These are phyloP conservation scores for Glaucomys volans DNA, from an alignment of 2,113 vertebrate species.

Conservation along the genomic window DNA sequence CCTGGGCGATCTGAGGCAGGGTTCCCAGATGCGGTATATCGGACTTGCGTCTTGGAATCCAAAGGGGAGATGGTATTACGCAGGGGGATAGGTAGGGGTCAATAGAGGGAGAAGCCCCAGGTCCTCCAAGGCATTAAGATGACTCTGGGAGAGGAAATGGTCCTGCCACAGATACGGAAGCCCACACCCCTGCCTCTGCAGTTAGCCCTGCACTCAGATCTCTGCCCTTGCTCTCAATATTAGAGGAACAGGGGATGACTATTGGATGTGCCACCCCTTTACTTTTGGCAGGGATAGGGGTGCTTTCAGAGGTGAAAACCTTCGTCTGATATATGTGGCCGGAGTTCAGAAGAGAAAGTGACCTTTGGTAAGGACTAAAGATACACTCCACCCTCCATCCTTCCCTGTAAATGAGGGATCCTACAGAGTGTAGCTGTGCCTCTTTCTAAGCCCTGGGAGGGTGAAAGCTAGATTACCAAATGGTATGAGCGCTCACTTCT, in stretches of 20 bases:
- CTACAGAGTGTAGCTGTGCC: background rate
- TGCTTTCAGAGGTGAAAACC: background rate
- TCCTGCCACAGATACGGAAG: background rate
- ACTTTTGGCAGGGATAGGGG: background rate
- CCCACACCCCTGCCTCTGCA: background rate
- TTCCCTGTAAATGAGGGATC: background rate
- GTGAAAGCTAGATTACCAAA: background rate
- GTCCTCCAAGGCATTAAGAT: background rate
- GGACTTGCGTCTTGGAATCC: background rate
- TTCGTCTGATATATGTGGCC: background rate
- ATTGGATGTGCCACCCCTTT: background rate
- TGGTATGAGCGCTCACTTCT: background rate
- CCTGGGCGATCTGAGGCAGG: no score
- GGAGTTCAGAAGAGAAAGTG: background rate
- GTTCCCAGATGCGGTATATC: background rate
- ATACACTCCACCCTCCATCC: background rate
- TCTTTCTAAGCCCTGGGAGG: background rate
- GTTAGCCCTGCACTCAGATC: background rate
- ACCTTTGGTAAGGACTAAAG: background rate
- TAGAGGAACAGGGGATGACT: background rate
- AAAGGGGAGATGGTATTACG: background rate
- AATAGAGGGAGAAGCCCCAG: background rate
- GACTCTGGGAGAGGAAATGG: background rate
- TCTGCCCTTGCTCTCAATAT: background rate
- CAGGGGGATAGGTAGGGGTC: no score